Evolutionary conservation across 37 sponge, comb jelly and placozoan species (phyloP).

Genomic region (Aphrocallistes beatrix): DNA sequence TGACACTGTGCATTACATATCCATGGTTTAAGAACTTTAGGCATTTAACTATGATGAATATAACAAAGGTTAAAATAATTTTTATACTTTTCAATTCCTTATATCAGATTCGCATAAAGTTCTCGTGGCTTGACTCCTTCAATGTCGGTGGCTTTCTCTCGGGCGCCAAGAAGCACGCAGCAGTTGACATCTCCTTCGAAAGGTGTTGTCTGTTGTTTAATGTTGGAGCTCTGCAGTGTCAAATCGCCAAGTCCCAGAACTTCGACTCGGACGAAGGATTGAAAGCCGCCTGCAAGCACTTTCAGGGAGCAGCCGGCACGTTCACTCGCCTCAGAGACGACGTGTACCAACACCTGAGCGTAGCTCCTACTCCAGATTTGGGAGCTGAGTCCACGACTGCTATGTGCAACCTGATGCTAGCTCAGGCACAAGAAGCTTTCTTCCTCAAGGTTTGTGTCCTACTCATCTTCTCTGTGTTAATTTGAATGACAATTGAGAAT

Average conservation of each 20-base stretch:
- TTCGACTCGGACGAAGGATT: conserved; percentile 82
- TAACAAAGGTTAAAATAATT: background rate
- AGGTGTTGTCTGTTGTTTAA: conserved; percentile 87
- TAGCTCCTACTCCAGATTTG: conserved; percentile 84
- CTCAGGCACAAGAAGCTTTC: conserved; percentile 87
- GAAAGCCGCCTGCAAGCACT: conserved; percentile 73
- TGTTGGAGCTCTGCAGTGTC: conserved; percentile 63
- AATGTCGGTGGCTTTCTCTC: conserved; percentile 43
- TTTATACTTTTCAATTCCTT: background rate
- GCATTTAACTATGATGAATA: no score
- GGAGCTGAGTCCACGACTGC: conserved; percentile 60
- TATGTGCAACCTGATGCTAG: conserved; percentile 74
- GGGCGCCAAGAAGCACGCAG: conserved; percentile 50
- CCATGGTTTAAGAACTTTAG: no score
- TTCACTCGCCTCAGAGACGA: conserved; percentile 71
- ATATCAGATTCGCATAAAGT: conserved; percentile 74
- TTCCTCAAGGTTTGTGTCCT: conserved; percentile 48
- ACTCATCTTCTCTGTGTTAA: no score
- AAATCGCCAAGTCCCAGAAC: conserved; percentile 82
- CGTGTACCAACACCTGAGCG: conserved; percentile 65
- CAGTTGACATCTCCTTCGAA: conserved; percentile 58
- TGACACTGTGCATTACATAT: no score
- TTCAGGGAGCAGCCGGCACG: conserved; percentile 88
- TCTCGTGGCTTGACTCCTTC: conserved; percentile 87
- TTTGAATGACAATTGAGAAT: no score